phyloP scores from a whole-genome alignment of 2,888 invertebrate species.

The Trachelus iudaicus region DNA sequence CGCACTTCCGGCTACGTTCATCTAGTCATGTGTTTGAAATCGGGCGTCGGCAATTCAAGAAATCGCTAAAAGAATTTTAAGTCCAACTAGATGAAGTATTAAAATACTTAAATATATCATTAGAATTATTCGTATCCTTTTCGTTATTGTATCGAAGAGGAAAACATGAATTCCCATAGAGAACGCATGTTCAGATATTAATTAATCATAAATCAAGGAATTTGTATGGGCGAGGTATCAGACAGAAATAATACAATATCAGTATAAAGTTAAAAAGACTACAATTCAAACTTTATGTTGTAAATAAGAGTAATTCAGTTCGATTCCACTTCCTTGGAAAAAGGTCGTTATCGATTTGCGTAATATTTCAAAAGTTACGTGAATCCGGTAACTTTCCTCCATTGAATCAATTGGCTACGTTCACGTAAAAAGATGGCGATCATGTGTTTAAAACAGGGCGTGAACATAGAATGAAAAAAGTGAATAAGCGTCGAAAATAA shows the following conservation, averaged over 20 bases:
- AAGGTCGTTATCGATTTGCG: not conserved
- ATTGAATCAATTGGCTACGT: constrained; percentile 19
- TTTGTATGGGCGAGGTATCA: not conserved
- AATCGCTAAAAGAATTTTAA: not conserved
- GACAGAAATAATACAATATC: not conserved
- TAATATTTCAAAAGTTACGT: not conserved
- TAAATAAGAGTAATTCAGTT: not conserved
- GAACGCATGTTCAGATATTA: not conserved
- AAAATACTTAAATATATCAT: not conserved
- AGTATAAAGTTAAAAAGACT: not conserved
- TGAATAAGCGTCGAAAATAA: not conserved
- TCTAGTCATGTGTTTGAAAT: not conserved
- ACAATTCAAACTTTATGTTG: not conserved
- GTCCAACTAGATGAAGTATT: not conserved
- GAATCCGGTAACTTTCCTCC: not conserved
- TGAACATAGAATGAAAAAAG: constrained; percentile 23
- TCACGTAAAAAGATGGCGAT: constrained; percentile 15
- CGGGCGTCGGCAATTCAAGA: not conserved
- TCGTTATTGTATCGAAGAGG: not conserved
- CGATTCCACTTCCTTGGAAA: not conserved
- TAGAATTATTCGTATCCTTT: not conserved
- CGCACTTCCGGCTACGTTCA: constrained; percentile 33
- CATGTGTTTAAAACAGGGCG: constrained; percentile 36
- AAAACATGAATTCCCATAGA: not conserved
- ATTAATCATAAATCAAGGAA: not conserved